phyloP scores from a whole-genome alignment of 2,888 invertebrate species.

The Abscondita cerata region DNA sequence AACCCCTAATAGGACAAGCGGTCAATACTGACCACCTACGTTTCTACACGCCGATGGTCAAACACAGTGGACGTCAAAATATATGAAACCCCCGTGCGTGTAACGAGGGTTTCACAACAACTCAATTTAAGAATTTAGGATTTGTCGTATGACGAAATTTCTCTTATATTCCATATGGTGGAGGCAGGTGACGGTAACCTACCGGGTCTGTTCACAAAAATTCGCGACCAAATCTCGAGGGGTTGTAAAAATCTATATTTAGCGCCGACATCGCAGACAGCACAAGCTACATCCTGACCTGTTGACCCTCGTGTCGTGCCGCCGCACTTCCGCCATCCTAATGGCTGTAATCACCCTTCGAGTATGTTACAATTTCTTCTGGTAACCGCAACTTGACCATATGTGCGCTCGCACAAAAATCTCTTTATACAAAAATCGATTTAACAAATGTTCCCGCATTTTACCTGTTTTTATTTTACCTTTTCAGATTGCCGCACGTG shows the following conservation, averaged over 20 bases:
- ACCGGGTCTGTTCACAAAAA: background rate
- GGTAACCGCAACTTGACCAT: conserved; percentile 5
- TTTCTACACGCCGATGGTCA: conserved; percentile 42
- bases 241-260: conserved; percentile 31
- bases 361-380: background rate
- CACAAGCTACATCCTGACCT: conserved; percentile 41
- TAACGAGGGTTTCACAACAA: conserved; percentile 41
- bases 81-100: conserved; percentile 38
- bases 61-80: conserved; percentile 43
- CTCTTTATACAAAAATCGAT: background rate
- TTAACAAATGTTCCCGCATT: conserved; percentile 11
- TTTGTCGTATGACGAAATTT: conserved; percentile 9
- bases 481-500: conserved; percentile 22
- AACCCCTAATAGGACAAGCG: conserved; percentile 37
- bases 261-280: conserved; percentile 33
- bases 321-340: conserved; percentile 47
- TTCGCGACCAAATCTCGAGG: background rate
- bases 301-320: conserved; percentile 45
- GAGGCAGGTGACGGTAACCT: conserved; percentile 30
- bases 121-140: conserved; percentile 41
- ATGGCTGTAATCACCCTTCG: conserved; percentile 44
- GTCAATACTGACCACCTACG: conserved; percentile 31
- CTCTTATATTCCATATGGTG: conserved; percentile 33
- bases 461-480: conserved; percentile 17
- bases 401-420: background rate